Percentiles rank a stretch among this genome's conserved stretches.
phyloP scores from a whole-genome alignment of 2,797 vertebrate genomes.

The Catamblyrhynchus diadema region DNA sequence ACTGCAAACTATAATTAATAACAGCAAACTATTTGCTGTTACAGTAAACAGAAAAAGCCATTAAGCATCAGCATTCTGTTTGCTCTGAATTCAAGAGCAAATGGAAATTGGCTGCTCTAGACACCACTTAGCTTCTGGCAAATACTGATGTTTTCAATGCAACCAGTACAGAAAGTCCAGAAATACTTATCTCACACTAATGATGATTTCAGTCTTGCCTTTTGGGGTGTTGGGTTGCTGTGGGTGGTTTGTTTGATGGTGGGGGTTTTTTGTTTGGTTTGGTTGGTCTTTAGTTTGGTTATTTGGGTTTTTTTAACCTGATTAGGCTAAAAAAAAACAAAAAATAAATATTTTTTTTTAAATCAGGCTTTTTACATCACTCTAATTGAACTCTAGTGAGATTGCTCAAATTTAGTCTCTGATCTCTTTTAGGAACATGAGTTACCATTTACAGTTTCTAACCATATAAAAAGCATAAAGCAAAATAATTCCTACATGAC shows the following conservation, averaged over 20 bases:
- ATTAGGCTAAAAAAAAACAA: accelerated
- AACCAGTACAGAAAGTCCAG: not conserved
- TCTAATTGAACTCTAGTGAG: not conserved
- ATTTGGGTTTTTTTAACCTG: not conserved
- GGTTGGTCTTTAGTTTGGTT: not conserved
- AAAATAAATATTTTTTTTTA: no score
- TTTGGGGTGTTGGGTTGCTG: not conserved
- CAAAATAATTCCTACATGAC: not conserved
- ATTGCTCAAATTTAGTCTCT: not conserved
- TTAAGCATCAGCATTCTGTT: not conserved
- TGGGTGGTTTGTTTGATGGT: not conserved
- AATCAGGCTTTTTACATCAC: not conserved
- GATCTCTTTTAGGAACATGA: not conserved
- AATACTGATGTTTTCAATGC: not conserved
- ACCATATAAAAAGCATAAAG: not conserved
- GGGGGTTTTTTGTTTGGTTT: not conserved
- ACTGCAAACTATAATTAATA: not conserved
- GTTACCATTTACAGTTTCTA: not conserved
- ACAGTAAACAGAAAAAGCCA: not conserved
- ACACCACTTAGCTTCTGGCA: not conserved
- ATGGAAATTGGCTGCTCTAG: not conserved
- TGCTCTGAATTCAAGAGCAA: not conserved
- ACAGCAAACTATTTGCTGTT: not conserved
- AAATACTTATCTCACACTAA: not conserved
- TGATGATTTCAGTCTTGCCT: not conserved